Conservation (phyloP, 2,113 vertebrate species). For the Syngnathus floridae region DNA sequence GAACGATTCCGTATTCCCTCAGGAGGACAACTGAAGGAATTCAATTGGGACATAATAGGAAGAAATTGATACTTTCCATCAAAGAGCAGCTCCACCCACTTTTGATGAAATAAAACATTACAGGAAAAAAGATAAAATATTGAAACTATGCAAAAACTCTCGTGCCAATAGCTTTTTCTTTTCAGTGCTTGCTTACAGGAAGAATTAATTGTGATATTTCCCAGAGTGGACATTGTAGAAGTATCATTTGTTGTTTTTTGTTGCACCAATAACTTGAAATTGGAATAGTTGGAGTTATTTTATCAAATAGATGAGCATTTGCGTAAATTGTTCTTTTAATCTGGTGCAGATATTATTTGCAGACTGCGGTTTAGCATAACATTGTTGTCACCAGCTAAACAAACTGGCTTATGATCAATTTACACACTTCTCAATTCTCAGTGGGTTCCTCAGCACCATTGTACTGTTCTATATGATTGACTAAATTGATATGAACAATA, state of each 20-base stretch:
- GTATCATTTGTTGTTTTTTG: not conserved
- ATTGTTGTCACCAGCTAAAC: too few species aligned
- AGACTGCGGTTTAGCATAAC: too few species aligned
- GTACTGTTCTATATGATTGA: not conserved
- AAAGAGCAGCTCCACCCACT: conserved; percentile 37
- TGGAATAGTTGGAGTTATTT: not conserved
- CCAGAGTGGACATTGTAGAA: not conserved
- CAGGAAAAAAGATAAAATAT: not conserved
- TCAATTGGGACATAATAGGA: conserved; percentile 53
- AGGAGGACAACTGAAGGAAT: conserved; percentile 38
- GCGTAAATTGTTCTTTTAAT: too few species aligned
- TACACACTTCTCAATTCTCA: not conserved
- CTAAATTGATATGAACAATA: not conserved
- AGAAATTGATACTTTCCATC: conserved; percentile 45
- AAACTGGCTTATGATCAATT: not conserved
- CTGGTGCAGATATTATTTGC: too few species aligned
- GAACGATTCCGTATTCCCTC: conserved; percentile 43
- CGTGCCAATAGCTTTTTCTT: not conserved
- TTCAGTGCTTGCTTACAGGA: not conserved
- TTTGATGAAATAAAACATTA: conserved; percentile 46
- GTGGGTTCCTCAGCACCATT: not conserved
- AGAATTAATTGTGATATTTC: not conserved
- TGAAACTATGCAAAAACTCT: not conserved
- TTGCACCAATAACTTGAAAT: not conserved
- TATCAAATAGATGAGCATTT: too few species aligned